Base-by-base conservation (phyloP, 1,140 invertebrate genomes). In the Acromyrmex charruanus region DNA sequence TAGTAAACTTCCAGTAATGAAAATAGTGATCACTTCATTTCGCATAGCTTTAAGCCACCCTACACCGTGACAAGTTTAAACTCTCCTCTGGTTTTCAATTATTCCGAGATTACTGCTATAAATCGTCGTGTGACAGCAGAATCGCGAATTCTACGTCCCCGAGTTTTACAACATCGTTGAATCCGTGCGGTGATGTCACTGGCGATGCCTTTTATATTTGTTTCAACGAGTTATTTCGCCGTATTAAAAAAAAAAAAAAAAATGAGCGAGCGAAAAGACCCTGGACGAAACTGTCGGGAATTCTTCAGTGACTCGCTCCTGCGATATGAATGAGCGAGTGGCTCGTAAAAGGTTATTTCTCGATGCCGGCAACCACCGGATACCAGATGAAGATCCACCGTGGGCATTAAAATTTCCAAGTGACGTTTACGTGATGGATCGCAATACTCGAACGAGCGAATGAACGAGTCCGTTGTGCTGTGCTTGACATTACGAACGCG, bases 341-440 rank as follows among this genome's bases (percentile, higher is more conserved):
- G 66, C 25, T 59, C 51, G 21, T 72, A 82, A 82, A 82, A 72
- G 66, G 35, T 59, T 81, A 71, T 81, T 82, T 53, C 18, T 49
- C 31, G n/a, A n/a, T 18, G 28, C 21, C 44, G 28, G 44, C 25
- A 9, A 25, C 77, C 21, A 21, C 4, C 35, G 66, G 31, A 28
- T 55, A 10, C 6, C 49, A 53, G 79, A 84, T 71, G 55, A 63
- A 68, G 75, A 89, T 71, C 68, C 77, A 82, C 58, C 71, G 16
- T 66, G 77, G 77, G 68, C 80, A 85, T 91, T 88, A 88, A 91
- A 91, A 89, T 89, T 91, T 88, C 77, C 65, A 80, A 89, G 75
- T 88, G 91, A 89, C 79, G 86, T 87, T 86, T 81, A 82, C 58
- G 77, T 91, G 91, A 91, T 90, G 87, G 81, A 92, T 91, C 81